Evolutionary conservation across 1,140 invertebrate genomes (phyloP).

Genomic region (Hyles euphorbiae): DNA sequence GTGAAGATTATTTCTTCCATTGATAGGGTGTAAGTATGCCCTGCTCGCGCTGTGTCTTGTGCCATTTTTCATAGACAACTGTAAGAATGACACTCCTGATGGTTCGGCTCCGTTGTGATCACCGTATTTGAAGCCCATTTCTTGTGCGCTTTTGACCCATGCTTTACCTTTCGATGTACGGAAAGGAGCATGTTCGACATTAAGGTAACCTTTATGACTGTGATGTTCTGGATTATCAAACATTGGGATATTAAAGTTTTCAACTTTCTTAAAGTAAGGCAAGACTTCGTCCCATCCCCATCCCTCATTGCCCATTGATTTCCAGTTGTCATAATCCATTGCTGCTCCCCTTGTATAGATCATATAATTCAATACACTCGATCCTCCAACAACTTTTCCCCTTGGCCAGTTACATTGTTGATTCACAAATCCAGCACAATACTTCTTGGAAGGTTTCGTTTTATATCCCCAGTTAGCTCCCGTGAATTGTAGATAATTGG

Average conservation of each 20-base stretch:
- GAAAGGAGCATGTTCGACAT: slow-evolving; percentile 76
- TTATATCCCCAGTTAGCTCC: slow-evolving; percentile 78
- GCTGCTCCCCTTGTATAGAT: slow-evolving; percentile 89
- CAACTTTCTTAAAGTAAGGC: slow-evolving; percentile 89
- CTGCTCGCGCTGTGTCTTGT: slow-evolving; percentile 84
- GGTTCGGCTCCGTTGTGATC: slow-evolving; percentile 84
- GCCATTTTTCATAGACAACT: slow-evolving; percentile 82
- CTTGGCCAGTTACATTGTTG: slow-evolving; percentile 82
- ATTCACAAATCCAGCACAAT: slow-evolving; percentile 76
- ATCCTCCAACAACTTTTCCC: slow-evolving; percentile 89
- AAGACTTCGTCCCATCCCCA: slow-evolving; percentile 91
- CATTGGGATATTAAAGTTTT: slow-evolving; percentile 79
- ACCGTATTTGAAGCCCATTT: slow-evolving; percentile 80
- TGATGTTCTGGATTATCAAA: slow-evolving; percentile 76
- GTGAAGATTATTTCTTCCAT: slow-evolving; percentile 79
- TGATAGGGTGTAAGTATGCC: slow-evolving; percentile 83
- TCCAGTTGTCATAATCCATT: slow-evolving; percentile 88
- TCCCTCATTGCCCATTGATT: slow-evolving; percentile 82
- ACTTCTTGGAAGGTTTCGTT: slow-evolving; percentile 75
- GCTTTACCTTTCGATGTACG: slow-evolving; percentile 79
- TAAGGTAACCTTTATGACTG: slow-evolving; percentile 77
- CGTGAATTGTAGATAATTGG: slow-evolving; percentile 78
- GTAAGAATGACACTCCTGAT: slow-evolving; percentile 80
- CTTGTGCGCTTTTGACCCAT: slow-evolving; percentile 81
- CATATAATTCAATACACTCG: slow-evolving; percentile 93